Percentiles rank a stretch among this genome's conserved stretches.
These are phyloP conservation scores for Phymorhynchus buccinoides DNA, from an alignment of 1,140 invertebrate species.

Conservation along the genomic window DNA sequence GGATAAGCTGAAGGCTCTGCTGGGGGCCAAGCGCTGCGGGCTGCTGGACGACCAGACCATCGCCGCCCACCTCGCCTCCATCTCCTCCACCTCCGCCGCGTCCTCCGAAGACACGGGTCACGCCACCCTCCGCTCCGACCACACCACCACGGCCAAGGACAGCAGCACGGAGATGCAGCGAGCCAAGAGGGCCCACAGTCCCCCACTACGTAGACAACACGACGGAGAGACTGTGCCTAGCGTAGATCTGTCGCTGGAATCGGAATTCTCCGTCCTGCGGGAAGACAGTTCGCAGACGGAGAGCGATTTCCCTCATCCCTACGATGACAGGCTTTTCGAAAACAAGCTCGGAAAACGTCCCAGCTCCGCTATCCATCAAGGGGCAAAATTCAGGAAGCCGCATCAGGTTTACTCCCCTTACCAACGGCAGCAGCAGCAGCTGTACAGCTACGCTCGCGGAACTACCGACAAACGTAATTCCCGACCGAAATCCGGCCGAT, in stretches of 20 bases:
- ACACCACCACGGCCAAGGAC: slow-evolving; percentile 59
- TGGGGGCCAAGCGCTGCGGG: slow-evolving; percentile 59
- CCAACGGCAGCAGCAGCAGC: neutral
- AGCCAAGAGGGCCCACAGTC: slow-evolving; percentile 29
- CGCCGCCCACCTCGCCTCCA: slow-evolving; percentile 54
- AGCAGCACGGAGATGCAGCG: slow-evolving; percentile 58
- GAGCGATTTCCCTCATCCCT: neutral
- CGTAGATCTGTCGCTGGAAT: neutral
- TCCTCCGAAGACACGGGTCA: slow-evolving; percentile 48
- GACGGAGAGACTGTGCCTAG: neutral
- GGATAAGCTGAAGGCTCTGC: slow-evolving; percentile 63
- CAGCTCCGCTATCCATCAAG: slow-evolving; percentile 18
- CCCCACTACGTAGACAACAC: neutral
- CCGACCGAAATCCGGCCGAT: neutral
- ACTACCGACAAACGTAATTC: neutral
- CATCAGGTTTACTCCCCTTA: slow-evolving; percentile 35
- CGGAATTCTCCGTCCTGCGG: neutral
- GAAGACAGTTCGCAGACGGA: slow-evolving; percentile 33
- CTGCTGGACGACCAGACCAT: slow-evolving; percentile 59
- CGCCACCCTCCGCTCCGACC: slow-evolving; percentile 45
- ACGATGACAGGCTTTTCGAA: no score
- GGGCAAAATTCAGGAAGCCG: slow-evolving; percentile 19
- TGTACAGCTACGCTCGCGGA: neutral
- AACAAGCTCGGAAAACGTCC: neutral
- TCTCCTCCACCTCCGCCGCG: slow-evolving; percentile 59